phyloP scores from a whole-genome alignment of 2,888 invertebrate species.

The Limulus polyphemus region DNA sequence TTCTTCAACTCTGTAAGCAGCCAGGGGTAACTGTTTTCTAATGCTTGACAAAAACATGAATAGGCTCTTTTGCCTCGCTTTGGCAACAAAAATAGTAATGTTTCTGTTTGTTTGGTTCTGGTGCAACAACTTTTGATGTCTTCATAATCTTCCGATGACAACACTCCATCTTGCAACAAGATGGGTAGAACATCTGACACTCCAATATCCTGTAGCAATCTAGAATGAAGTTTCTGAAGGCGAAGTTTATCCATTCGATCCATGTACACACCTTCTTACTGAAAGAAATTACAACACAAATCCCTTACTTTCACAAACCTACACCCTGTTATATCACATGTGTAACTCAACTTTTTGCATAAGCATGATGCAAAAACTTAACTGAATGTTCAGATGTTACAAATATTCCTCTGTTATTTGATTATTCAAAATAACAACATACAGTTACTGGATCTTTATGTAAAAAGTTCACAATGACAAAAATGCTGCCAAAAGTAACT shows the following conservation, averaged over 20 bases:
- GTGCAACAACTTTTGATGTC: background rate
- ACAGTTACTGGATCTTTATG: no score
- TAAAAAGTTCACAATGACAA: no score
- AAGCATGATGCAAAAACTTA: no score
- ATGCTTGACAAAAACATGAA: background rate
- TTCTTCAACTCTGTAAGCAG: background rate
- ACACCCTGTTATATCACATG: no score
- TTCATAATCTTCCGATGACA: constrained; percentile 1
- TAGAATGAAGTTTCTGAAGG: background rate
- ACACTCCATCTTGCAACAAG: background rate
- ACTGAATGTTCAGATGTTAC: no score
- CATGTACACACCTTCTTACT: background rate
- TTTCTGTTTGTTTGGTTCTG: background rate
- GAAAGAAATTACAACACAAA: no score
- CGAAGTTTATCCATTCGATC: background rate
- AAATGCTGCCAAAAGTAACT: no score
- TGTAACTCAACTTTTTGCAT: no score
- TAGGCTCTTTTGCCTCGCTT: background rate
- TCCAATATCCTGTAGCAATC: constrained; percentile 1
- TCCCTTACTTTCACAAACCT: no score
- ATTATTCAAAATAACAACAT: no score
- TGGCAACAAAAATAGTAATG: constrained; percentile 1
- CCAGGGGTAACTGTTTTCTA: constrained; percentile 3
- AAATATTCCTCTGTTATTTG: no score
- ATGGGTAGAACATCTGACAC: background rate